phyloP scores from a whole-genome alignment of 2,113 vertebrate species.

The Halcyon malimbica region DNA sequence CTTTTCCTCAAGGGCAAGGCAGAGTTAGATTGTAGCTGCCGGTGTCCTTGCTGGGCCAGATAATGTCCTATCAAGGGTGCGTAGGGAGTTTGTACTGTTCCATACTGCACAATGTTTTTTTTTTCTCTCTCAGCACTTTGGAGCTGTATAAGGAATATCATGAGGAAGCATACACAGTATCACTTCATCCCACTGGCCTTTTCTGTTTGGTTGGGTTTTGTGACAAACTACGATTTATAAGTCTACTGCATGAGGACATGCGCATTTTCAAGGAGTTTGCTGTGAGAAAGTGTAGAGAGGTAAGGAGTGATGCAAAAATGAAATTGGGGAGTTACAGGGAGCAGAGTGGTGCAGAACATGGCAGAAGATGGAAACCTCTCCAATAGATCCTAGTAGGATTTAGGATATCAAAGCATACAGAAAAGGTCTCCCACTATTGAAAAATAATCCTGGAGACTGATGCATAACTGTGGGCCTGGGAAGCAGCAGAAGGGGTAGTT shows the following conservation, averaged over 20 bases:
- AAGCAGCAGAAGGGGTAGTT: background rate
- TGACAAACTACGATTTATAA: slow-evolving; percentile 91
- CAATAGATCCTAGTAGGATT: background rate
- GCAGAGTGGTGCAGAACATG: background rate
- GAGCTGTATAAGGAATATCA: slow-evolving; percentile 90
- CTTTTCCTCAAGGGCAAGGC: background rate
- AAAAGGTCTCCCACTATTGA: background rate
- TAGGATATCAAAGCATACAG: background rate
- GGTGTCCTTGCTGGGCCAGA: background rate
- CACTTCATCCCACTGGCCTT: slow-evolving; percentile 91
- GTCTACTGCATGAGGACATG: slow-evolving; percentile 89
- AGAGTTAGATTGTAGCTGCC: background rate
- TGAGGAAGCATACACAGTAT: slow-evolving; percentile 86
- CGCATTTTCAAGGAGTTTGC: slow-evolving; percentile 86
- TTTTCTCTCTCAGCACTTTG: slow-evolving; percentile 77
- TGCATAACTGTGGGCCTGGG: background rate
- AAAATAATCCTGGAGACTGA: background rate
- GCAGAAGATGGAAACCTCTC: background rate
- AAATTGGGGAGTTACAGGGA: background rate
- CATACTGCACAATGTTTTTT: background rate
- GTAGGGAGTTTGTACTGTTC: background rate
- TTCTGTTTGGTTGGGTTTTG: slow-evolving; percentile 91
- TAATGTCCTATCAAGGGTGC: background rate
- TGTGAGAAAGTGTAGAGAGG: slow-evolving; percentile 89
- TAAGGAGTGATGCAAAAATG: slow-evolving; percentile 46